Percentiles rank a stretch among this genome's conserved stretches.
Conservation (phyloP, 1,140 invertebrate species). For the Zaprionus vittiger region DNA sequence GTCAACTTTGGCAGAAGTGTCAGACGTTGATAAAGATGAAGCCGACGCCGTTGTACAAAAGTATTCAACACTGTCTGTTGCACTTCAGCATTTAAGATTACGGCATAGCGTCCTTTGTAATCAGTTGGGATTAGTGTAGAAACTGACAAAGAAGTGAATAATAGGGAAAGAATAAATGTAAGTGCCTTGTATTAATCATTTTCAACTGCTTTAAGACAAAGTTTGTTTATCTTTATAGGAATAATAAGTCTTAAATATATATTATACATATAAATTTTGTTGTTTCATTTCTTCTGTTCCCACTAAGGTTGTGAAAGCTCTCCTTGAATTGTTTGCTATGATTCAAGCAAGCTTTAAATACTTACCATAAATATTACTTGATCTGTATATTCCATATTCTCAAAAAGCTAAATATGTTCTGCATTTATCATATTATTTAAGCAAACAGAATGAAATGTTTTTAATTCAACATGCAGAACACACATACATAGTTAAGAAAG, state of each 20-base stretch:
- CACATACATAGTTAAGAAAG: not conserved
- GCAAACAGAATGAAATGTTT: not conserved
- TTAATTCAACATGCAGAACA: not conserved
- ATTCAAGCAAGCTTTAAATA: not conserved
- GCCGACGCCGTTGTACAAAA: slow-evolving; percentile 14
- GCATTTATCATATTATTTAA: not conserved
- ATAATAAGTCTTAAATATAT: too few species aligned
- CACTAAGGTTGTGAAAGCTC: not conserved
- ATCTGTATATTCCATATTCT: too few species aligned
- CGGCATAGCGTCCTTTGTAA: not conserved
- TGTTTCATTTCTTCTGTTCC: too few species aligned
- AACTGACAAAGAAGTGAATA: not conserved
- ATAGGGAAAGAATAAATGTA: slow-evolving; percentile 1
- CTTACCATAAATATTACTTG: too few species aligned
- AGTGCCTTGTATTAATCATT: not conserved
- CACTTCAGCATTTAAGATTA: too few species aligned
- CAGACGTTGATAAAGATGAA: slow-evolving; percentile 32
- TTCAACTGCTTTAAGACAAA: too few species aligned
- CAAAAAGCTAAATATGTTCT: too few species aligned
- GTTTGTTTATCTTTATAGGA: too few species aligned
- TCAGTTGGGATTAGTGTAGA: not conserved
- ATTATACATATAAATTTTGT: too few species aligned
- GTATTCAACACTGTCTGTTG: not conserved
- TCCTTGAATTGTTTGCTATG: not conserved
- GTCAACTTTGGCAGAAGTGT: slow-evolving; percentile 14